These are phyloP conservation scores for Drosophila longiperda DNA, from an alignment of 2,888 invertebrate species.

Conservation along the genomic window DNA sequence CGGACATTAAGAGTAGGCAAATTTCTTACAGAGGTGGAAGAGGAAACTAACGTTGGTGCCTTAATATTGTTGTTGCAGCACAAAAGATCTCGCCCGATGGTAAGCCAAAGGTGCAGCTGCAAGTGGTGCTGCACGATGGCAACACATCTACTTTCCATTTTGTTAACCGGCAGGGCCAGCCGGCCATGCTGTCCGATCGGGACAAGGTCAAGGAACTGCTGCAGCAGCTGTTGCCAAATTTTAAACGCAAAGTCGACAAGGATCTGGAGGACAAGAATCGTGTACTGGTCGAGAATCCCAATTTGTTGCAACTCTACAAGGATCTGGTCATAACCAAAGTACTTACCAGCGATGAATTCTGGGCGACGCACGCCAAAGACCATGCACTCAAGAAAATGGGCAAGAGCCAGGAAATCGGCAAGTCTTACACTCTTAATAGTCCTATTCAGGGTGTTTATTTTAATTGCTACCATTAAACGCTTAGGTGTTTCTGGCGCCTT, in stretches of 20 bases:
- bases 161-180: constrained; percentile 93
- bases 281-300: constrained; percentile 94
- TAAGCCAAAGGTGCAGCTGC: constrained; percentile 98
- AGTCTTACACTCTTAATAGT: constrained; percentile 50
- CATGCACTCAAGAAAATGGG: constrained; percentile 90
- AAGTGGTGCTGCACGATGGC: constrained; percentile 97
- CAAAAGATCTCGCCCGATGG: constrained; percentile 99
- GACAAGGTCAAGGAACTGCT: constrained; percentile 97
- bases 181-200: constrained; percentile 94
- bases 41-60: background rate
- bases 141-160: constrained; percentile 99
- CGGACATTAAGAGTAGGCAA: constrained; percentile 95
- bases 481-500: constrained; percentile 90
- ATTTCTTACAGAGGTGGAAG: background rate
- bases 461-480: background rate
- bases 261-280: constrained; percentile 96
- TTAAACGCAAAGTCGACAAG: constrained; percentile 95
- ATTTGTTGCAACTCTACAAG: constrained; percentile 96
- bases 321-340: constrained; percentile 98
- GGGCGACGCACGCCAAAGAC: constrained; percentile 94
- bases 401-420: constrained; percentile 93
- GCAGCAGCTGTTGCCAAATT: constrained; percentile 96
- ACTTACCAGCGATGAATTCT: constrained; percentile 98
- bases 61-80: constrained; percentile 86
- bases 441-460: background rate